phyloP scores from a whole-genome alignment of 53 echinoderm and acorn worm genomes.

The Hippasteria phrygiana region DNA sequence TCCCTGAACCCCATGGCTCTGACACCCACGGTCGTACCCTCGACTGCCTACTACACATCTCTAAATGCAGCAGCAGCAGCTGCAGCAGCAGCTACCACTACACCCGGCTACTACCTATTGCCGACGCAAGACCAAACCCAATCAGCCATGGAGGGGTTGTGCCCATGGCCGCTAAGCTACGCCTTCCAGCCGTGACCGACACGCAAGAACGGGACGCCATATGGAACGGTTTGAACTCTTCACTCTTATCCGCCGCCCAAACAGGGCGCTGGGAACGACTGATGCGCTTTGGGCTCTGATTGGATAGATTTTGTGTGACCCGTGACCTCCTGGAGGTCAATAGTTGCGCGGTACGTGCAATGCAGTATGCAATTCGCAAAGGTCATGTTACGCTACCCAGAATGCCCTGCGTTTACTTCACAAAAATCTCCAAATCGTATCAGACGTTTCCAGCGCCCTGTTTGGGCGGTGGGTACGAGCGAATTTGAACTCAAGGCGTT shows the following conservation, averaged over 20 bases:
- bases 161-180: slow-evolving; percentile 60
- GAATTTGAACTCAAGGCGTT: slow-evolving; percentile 29
- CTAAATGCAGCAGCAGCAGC: slow-evolving; percentile 29
- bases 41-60: slow-evolving; percentile 46
- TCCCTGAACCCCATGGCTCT: slow-evolving; percentile 57
- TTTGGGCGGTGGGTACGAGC: too few relatives aligned
- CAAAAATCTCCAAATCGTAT: too few relatives aligned
- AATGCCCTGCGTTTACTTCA: too few relatives aligned
- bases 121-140: slow-evolving; percentile 51
- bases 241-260: too few relatives aligned
- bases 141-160: slow-evolving; percentile 50
- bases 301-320: too few relatives aligned
- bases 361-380: too few relatives aligned
- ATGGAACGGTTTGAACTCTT: slow-evolving; percentile 44
- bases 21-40: slow-evolving; percentile 30
- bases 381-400: too few relatives aligned
- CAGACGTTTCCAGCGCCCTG: too few relatives aligned
- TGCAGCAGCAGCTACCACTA: slow-evolving; percentile 9
- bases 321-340: too few relatives aligned
- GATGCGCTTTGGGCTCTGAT: too few relatives aligned
- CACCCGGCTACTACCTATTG: slow-evolving; percentile 49
- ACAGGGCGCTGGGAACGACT: too few relatives aligned
- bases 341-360: too few relatives aligned
- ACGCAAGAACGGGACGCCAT: slow-evolving; percentile 45
- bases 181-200: slow-evolving; percentile 58